phyloP scores from a whole-genome alignment of 2,797 vertebrate species.

The Danio tinwini region DNA sequence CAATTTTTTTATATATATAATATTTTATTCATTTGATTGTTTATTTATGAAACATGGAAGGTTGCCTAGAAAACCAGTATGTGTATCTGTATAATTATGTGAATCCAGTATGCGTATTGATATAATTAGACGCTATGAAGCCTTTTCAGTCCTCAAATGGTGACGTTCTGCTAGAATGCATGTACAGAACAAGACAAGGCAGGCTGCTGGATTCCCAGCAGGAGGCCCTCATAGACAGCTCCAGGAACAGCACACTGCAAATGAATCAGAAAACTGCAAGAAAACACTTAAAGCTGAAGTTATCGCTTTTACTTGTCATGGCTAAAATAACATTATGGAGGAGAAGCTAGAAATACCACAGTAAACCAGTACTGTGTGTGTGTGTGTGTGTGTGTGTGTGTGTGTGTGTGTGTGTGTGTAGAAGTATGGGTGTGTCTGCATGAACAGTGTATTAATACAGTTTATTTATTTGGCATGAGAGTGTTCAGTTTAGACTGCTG shows the following conservation, averaged over 20 bases:
- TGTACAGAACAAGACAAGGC: background rate
- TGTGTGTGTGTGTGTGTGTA: constrained; percentile 35
- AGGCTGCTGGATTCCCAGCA: constrained; percentile 29
- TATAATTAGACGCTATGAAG: constrained; percentile 9
- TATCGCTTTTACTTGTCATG: background rate
- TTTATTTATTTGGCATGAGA: constrained; percentile 63
- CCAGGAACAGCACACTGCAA: background rate
- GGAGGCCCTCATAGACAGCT: constrained; percentile 17
- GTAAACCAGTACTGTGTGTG: background rate
- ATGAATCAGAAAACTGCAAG: constrained; percentile 9
- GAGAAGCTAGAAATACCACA: constrained; percentile 1
- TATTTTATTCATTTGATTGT: background rate
- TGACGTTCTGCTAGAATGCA: constrained; percentile 4
- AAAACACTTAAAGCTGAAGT: constrained; percentile 2
- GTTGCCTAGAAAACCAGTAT: background rate
- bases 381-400: constrained; percentile 24
- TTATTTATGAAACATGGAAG: background rate
- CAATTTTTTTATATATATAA: too few species aligned
- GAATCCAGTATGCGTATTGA: background rate
- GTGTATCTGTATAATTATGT: too few species aligned
- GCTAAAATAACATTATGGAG: background rate
- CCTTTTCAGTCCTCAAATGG: too few species aligned
- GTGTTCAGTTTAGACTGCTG: constrained; percentile 52
- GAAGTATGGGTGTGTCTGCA: constrained; percentile 61
- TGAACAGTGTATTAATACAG: constrained; percentile 76